These are phyloP conservation scores for Eilema griseolum DNA, from an alignment of 2,888 invertebrate genomes.

Conservation along the genomic window DNA sequence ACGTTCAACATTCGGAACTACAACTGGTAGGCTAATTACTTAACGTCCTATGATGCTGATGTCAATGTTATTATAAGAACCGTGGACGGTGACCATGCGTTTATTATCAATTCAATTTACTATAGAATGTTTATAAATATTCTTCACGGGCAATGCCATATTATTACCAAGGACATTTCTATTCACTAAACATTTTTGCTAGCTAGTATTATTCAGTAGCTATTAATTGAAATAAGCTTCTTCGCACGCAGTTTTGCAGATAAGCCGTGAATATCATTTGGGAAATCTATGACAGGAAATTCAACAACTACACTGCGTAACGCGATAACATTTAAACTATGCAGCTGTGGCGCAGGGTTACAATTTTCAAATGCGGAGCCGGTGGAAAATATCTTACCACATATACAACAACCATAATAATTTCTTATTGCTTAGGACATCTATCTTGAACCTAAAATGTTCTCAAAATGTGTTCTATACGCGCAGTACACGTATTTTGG, in stretches of 20 bases:
- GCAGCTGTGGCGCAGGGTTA: no score
- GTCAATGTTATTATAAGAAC: background rate
- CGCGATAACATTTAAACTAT: background rate
- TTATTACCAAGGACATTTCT: background rate
- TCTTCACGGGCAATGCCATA: background rate
- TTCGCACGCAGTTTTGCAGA: background rate
- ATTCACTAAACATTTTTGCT: slow-evolving; percentile 1
- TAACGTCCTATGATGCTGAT: background rate
- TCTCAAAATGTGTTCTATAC: no score
- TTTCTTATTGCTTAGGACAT: no score
- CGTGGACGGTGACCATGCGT: background rate
- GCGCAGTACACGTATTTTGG: no score
- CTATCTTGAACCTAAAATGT: no score
- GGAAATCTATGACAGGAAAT: background rate
- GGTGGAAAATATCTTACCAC: no score
- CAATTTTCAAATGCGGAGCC: no score
- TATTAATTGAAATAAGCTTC: background rate
- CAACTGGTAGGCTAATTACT: background rate
- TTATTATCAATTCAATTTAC: background rate
- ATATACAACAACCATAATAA: no score
- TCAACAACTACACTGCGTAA: background rate
- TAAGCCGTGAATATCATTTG: background rate
- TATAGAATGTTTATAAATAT: background rate
- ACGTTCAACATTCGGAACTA: background rate
- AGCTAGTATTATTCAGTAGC: background rate